Evolutionary conservation across 2,797 vertebrate genomes (phyloP), one percentile per base, ranked within the genome.

Genomic region (Ispidina picta): DNA sequence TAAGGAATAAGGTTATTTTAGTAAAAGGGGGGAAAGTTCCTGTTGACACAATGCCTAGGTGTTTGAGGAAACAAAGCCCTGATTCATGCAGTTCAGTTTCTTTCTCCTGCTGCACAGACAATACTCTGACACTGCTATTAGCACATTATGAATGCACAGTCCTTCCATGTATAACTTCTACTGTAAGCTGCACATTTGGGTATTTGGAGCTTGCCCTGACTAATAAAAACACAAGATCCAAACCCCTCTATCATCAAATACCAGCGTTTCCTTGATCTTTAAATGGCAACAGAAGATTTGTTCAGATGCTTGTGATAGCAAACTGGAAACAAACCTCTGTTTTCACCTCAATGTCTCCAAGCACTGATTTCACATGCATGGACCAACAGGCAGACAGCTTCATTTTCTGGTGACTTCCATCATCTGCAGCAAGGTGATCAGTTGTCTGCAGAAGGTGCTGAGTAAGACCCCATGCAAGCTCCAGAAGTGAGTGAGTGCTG

Each of bases 31-130:
- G 6, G 15, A 85, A 49, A 54, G 33, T 91, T 84, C 68, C 77
- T 56, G 69, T 66, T 68, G 54, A 51, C 54, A 90, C 86, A 91
- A 82, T 70, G 49, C 39, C 39, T 89, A 94, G 84, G 83, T 90
- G 77, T 91, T 84, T 73, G n/a, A 70, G n/a, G 54, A 86, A 92
- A 95, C 89, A 96, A 95, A 91, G 88, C 54, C 62, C 64, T 80
- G 74, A 92, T 92, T 96, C 92, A 94, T n/a, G 29, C 65, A 59
- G 17, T 19, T 69, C 72, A 65, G 64, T 65, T 84, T 74, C 71
- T 74, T 88, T 84, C 0, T 5, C 72, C 66, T 60, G 52, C 81
- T 68, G 35, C 69, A 74, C 31, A 88, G 80, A 96, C 89, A 96
- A 91, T 74, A 54, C 33, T n/a, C 74, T 60, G 41, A 69, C 6